phyloP scores from a whole-genome alignment of 2,888 invertebrate species.

The Neocrepidodera transversa region DNA sequence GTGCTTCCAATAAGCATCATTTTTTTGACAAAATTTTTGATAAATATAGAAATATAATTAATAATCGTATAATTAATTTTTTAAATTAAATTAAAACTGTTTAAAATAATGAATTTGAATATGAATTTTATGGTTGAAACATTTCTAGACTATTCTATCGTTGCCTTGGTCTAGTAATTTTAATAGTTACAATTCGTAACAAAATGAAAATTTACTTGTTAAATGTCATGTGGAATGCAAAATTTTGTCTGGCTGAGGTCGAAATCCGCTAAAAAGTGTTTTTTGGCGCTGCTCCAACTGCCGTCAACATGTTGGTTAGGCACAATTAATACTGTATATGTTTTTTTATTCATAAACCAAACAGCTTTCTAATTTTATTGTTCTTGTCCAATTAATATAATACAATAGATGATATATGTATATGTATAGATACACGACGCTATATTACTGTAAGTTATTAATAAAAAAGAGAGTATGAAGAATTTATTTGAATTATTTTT shows the following conservation, averaged over 20 bases:
- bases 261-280: slow-evolving; percentile 25
- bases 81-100: too few species aligned
- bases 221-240: slow-evolving; percentile 22
- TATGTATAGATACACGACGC: too few species aligned
- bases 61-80: too few species aligned
- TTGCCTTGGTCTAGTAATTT: too few species aligned
- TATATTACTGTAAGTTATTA: too few species aligned
- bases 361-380: slow-evolving; percentile 18
- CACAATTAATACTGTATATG: slow-evolving; percentile 25
- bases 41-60: too few species aligned
- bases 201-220: slow-evolving; percentile 18
- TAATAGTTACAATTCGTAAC: neutral
- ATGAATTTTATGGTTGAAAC: too few species aligned
- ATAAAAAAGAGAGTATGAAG: too few species aligned
- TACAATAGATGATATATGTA: slow-evolving; percentile 1
- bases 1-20: too few species aligned
- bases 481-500: too few species aligned
- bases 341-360: slow-evolving; percentile 24
- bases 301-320: slow-evolving; percentile 25
- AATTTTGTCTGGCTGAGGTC: slow-evolving; percentile 23
- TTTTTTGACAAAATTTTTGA: too few species aligned
- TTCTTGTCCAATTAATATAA: slow-evolving; percentile 15
- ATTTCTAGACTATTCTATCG: neutral
- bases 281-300: slow-evolving; percentile 18
- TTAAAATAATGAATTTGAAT: too few species aligned